Base-by-base conservation (phyloP, 2,888 invertebrate genomes). In the Chymomyza amoena region DNA sequence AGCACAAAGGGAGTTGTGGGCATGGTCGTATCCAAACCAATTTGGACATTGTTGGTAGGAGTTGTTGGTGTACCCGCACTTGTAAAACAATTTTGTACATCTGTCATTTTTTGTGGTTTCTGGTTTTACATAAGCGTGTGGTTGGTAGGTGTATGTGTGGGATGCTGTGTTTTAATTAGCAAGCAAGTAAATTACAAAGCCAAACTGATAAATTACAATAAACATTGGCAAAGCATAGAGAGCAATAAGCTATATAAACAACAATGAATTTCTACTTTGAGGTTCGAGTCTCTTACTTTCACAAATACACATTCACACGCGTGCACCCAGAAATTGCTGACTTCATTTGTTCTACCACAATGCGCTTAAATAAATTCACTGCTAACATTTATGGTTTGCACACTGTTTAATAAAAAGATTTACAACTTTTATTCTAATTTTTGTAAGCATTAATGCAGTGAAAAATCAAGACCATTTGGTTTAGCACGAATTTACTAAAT, bases 1-100 rank as follows among this genome's bases (percentile, higher is more conserved):
- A 90, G 70, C 28, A 90, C 79, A 66, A 87, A 90, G 2, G 87
- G 88, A 9, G 84, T 88, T 25, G 80, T 81, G 18, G 88, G 87
- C 60, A 10, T 39, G 15, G 15, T 64, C 51, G 63, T 68, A 15
- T 61, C 66, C 10, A 32, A 32, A 32, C 32, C 32, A 7, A 32
- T 32, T 32, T 52, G 50, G 20, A 52, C 87, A 84, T 80, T 73
- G 72, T 81, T 79, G 6, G 74, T 67, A 7, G 80, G 83, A 10
- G 76, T 86, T 56, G 68, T 68, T 50, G 68, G 76, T 5, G 51
- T 36, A 15, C 25, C 61, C 73, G 80, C 80, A 76, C 83, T 88
- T 87, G 82, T 73, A 82, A 86, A 79, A 89, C 80, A 81, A 80
- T 79, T 80, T 68, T 69, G 66, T 78, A 85, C 79, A 84, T 87